Base-by-base conservation (phyloP, 1,140 invertebrate species). In the Drosophila elegans region DNA sequence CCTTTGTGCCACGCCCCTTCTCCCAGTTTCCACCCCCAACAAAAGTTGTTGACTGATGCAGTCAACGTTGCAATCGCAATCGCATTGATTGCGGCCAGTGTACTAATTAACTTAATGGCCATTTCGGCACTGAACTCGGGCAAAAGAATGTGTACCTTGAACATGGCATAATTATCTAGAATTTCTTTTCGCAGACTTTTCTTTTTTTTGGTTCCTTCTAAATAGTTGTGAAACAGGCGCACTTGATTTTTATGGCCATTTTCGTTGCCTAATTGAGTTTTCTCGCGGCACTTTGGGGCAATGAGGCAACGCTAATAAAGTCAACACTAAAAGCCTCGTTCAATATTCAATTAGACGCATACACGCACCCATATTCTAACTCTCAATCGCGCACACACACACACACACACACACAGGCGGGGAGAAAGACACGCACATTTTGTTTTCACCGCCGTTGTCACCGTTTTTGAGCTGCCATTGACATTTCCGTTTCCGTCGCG, bases 241-340 rank as follows among this genome's bases (percentile, higher is more conserved):
- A 60, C 54, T 75, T 68, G 73, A 77, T 81, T 81, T 68, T 62
- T 62, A 62, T 74, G 42, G 7, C 36, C 73, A 64, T 81, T 80
- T 73, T 77, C 55, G 75, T 71, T 83, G 79, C 66, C 73, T 78
- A 82, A 82, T 86, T 86, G 82, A 72, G 74, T 80, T 85, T 82
- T 82, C 71, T 64, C 49, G 54, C 49, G 75, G 57, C 82, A 86
- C 82, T 86, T 86, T 84, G 55, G 48, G 56, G 61, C 66, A 76
- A 71, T 59, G 78, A 64, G 74, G 78, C 83, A 81, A 53, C 83
- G 66, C 79, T 86, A 86, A 88, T 86, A 76, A 88, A 86, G 79
- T 86, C 66, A 88, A 79, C 79, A 79, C 83, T 89, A 88, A 88
- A 88, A 88, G 83, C 83, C 84, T 88, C 80, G 76, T 89, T 88